These are phyloP conservation scores for Crocallis elinguaria DNA, from an alignment of 2,888 invertebrate species.

Conservation along the genomic window DNA sequence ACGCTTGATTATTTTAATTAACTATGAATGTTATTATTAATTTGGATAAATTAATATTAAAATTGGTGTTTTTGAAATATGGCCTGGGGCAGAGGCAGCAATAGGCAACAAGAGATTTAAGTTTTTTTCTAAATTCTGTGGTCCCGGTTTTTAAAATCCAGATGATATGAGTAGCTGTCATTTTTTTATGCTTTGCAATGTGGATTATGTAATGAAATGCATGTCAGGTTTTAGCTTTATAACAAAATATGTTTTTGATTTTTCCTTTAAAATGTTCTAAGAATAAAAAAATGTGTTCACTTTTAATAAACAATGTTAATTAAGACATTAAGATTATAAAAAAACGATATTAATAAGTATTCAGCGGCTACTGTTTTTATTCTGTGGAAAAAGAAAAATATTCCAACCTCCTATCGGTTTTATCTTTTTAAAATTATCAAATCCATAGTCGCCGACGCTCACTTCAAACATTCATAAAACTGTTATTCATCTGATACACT, in stretches of 20 bases:
- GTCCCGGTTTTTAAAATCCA: too few relatives aligned
- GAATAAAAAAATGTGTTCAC: background rate
- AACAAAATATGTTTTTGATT: too few relatives aligned
- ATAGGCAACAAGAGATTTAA: too few relatives aligned
- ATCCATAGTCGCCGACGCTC: slow-evolving; percentile 18
- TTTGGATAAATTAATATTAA: slow-evolving; percentile 8
- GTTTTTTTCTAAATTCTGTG: too few relatives aligned
- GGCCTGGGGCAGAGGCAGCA: background rate
- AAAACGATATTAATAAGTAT: slow-evolving; percentile 4
- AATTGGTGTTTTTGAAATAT: slow-evolving; percentile 15
- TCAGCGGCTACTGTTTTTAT: slow-evolving; percentile 9
- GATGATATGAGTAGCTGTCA: too few relatives aligned
- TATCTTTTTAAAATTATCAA: slow-evolving; percentile 18
- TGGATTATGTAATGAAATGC: too few relatives aligned
- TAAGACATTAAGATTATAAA: slow-evolving; percentile 4
- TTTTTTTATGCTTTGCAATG: too few relatives aligned
- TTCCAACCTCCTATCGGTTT: slow-evolving; percentile 6
- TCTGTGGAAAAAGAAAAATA: slow-evolving; percentile 6
- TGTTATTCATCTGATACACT: slow-evolving; percentile 19
- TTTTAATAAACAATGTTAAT: background rate
- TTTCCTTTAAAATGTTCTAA: background rate
- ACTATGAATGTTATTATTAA: slow-evolving; percentile 51
- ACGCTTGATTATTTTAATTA: slow-evolving; percentile 75
- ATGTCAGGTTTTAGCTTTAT: too few relatives aligned
- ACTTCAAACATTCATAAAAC: slow-evolving; percentile 18